Evolutionary conservation across 2,888 invertebrate species (phyloP), one percentile per base, ranked within the genome.

Genomic region (Temnothorax ravouxi): DNA sequence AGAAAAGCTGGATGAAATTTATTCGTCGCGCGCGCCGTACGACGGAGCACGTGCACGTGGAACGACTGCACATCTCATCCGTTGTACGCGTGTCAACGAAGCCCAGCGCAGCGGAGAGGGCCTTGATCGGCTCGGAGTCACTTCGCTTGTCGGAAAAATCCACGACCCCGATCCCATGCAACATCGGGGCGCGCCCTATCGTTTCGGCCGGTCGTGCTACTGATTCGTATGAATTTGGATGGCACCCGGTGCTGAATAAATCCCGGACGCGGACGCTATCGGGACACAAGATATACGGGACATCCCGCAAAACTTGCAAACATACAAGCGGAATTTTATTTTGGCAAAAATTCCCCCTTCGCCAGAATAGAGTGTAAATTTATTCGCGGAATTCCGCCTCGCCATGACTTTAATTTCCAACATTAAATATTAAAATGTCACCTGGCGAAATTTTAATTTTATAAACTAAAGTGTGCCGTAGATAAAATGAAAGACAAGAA

Each of bases 21-120:
- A 91, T 91, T 91, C 89, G 84, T 86, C 54, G 86, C 88, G 84
- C 89, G 84, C 88, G 29, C 29, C 29, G 82, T 87, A 87, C 86
- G 83, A 81, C 82, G 83, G 38, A 77, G 66, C 54, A 59, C 52
- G 83, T 76, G 84, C 84, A 82, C 81, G 72, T 59, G 85, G 29
- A 84, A 56, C 83, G 84, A 80, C 84, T 84, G 80, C 83, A n/a
- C 44, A 13, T 52, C 61, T 84, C 69, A n/a, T n/a, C n/a, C n/a
- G 84, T 76, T 52, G 83, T 64, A 83, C 62, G 72, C 79, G 77
- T 81, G 87, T 88, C 87, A 83, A 87, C 86, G 76, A 64, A 80
- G 61, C 77, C 83, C 83, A 34, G 54, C 21, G 64, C 81, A 77
- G 56, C 72, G 5, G 5, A 5, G 34, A 34, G 34, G 5, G 34